Percentiles rank a stretch among this genome's conserved stretches.
Evolutionary conservation across 2,797 vertebrate genomes (phyloP).

Genomic region (Oryzias dopingdopingensis): DNA sequence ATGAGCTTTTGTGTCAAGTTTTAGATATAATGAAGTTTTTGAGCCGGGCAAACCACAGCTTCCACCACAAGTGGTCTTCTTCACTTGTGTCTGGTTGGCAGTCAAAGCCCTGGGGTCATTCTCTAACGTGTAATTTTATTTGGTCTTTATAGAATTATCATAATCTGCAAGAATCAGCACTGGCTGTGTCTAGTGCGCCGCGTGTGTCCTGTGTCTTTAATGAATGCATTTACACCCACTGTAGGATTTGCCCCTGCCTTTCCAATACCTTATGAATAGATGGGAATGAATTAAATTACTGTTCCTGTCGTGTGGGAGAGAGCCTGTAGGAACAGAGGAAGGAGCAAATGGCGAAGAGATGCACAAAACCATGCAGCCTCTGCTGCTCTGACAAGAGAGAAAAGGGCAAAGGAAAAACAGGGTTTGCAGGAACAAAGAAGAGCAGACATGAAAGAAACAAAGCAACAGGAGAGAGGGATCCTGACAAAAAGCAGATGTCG

Average conservation of each 20-base stretch:
- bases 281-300: constrained; percentile 52
- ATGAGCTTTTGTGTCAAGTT: constrained; percentile 16
- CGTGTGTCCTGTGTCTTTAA: constrained; percentile 51
- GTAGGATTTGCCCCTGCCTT: constrained; percentile 31
- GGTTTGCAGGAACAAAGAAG: constrained; percentile 42
- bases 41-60: constrained; percentile 8
- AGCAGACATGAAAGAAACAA: constrained; percentile 43
- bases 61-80: constrained; percentile 3
- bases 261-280: constrained; percentile 34
- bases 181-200: constrained; percentile 38
- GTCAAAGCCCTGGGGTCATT: constrained; percentile 28
- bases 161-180: constrained; percentile 38
- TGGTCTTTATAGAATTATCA: constrained; percentile 27
- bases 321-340: neutral
- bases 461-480: constrained; percentile 31
- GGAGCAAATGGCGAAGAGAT: constrained; percentile 19
- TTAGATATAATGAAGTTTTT: neutral
- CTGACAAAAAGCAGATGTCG: constrained; percentile 45
- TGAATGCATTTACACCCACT: constrained; percentile 55
- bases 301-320: constrained; percentile 42
- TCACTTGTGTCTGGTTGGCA: constrained; percentile 5
- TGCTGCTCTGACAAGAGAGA: constrained; percentile 30
- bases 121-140: constrained; percentile 28
- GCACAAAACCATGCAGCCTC: constrained; percentile 26
- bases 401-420: constrained; percentile 33